Conservation (phyloP, 2,888 invertebrate genomes). For the Pyrgus malvae region DNA sequence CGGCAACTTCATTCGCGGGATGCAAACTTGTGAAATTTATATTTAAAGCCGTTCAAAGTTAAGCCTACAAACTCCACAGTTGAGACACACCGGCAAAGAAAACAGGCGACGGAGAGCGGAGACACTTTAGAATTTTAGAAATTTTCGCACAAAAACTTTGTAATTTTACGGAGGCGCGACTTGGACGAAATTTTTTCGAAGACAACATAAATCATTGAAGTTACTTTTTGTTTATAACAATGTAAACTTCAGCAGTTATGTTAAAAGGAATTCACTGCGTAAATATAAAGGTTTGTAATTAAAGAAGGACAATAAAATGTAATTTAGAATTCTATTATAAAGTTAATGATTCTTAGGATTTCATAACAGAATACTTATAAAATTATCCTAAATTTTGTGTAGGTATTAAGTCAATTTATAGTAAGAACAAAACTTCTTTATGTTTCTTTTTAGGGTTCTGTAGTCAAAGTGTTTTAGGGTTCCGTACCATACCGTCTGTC, state of each 20-base stretch:
- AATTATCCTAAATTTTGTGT: no score
- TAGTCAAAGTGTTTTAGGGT: no score
- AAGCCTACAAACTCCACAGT: conserved; percentile 63
- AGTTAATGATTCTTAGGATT: no score
- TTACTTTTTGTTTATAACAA: conserved; percentile 50
- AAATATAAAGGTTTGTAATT: background rate
- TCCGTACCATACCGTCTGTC: no score
- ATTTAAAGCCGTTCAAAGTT: conserved; percentile 74
- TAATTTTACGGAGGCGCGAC: conserved; percentile 51
- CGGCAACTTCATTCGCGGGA: conserved; percentile 64
- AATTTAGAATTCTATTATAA: no score
- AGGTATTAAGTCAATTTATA: no score
- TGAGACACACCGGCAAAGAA: conserved; percentile 54
- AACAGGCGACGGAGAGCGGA: conserved; percentile 50
- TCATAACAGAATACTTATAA: no score
- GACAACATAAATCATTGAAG: conserved; percentile 66
- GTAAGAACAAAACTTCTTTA: no score
- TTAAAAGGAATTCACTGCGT: conserved; percentile 10
- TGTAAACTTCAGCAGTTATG: conserved; percentile 34
- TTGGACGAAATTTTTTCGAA: conserved; percentile 57
- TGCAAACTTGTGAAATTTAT: conserved; percentile 72
- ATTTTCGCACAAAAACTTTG: conserved; percentile 67
- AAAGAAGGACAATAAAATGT: background rate
- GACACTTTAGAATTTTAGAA: conserved; percentile 76
- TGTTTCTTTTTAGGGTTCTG: no score